A percentile compares a stretch with the other conserved stretches of the same genome.
These are phyloP conservation scores for Botrylloides violaceus DNA, from an alignment of 23 tunicate genomes.

Conservation along the genomic window DNA sequence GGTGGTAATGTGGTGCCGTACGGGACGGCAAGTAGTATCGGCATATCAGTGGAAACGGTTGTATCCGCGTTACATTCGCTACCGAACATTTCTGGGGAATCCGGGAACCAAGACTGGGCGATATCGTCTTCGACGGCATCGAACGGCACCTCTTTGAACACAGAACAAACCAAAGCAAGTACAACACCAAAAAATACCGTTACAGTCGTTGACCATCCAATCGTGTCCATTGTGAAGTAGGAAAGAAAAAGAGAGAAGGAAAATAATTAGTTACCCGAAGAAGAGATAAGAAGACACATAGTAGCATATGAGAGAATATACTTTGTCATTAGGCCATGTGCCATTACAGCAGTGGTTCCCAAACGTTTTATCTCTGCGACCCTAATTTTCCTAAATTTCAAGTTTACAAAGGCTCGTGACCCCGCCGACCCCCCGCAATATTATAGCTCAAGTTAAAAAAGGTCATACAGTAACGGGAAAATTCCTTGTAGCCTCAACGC, in stretches of 20 bases:
- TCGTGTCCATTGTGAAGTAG: not conserved
- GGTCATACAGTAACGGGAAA: too few species aligned
- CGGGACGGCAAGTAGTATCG: slow-evolving; percentile 22
- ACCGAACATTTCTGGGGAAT: not conserved
- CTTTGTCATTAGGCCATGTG: too few species aligned
- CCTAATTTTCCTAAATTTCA: too few species aligned
- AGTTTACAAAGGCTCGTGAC: too few species aligned
- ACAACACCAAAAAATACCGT: not conserved
- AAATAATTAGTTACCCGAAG: too few species aligned
- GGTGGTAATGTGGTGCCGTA: slow-evolving; percentile 9
- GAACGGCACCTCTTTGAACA: slow-evolving; percentile 6
- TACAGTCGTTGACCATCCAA: not conserved
- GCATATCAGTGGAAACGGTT: slow-evolving; percentile 2
- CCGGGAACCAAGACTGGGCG: slow-evolving; percentile 9
- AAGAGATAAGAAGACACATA: too few species aligned
- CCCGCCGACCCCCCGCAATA: too few species aligned
- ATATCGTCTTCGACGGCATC: slow-evolving; percentile 23
- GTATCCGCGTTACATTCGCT: not conserved
- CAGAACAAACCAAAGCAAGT: not conserved
- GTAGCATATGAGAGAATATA: too few species aligned
- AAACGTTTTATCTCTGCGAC: too few species aligned
- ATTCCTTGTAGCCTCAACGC: too few species aligned
- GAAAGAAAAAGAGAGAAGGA: slow-evolving; percentile 1
- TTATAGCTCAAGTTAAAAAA: too few species aligned
- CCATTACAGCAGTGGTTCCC: too few species aligned